Conservation (phyloP, 2,113 vertebrate species). For the Chunga burmeisteri region DNA sequence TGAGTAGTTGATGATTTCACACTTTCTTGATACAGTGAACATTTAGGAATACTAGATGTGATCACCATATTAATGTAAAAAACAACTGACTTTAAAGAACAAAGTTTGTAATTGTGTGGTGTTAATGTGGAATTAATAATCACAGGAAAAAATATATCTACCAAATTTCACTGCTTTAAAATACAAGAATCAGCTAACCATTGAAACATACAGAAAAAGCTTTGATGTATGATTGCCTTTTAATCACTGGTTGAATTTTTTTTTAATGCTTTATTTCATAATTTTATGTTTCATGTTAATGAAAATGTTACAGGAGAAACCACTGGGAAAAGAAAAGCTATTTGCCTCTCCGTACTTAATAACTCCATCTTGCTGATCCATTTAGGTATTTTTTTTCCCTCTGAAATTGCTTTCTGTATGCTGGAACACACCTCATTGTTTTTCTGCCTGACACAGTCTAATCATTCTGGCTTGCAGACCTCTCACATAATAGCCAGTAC, state of each 20-base stretch:
- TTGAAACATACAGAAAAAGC: not conserved
- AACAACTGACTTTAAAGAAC: not conserved
- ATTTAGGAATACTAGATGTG: not conserved
- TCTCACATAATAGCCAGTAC: not conserved
- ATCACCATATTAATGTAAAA: not conserved
- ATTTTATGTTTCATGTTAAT: not conserved
- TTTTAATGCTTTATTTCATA: not conserved
- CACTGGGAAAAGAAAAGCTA: not conserved
- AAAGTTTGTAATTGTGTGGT: not conserved
- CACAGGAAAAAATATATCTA: not conserved
- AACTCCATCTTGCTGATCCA: not conserved
- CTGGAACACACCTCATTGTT: slow-evolving; percentile 22
- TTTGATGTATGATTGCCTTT: not conserved
- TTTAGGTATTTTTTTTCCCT: not conserved
- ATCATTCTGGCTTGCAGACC: slow-evolving; percentile 21
- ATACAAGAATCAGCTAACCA: not conserved
- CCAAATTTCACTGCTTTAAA: not conserved
- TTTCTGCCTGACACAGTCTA: slow-evolving; percentile 15
- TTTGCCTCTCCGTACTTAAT: not conserved
- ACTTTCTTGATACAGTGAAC: not conserved
- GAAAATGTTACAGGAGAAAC: not conserved
- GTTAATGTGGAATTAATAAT: not conserved
- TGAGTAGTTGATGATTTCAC: not conserved
- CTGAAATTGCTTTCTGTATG: slow-evolving; percentile 26
- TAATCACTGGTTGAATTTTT: not conserved